Evolutionary conservation across 2,888 invertebrate genomes (phyloP), one percentile per base, ranked within the genome.

Genomic region (Steinernema carpocapsae): DNA sequence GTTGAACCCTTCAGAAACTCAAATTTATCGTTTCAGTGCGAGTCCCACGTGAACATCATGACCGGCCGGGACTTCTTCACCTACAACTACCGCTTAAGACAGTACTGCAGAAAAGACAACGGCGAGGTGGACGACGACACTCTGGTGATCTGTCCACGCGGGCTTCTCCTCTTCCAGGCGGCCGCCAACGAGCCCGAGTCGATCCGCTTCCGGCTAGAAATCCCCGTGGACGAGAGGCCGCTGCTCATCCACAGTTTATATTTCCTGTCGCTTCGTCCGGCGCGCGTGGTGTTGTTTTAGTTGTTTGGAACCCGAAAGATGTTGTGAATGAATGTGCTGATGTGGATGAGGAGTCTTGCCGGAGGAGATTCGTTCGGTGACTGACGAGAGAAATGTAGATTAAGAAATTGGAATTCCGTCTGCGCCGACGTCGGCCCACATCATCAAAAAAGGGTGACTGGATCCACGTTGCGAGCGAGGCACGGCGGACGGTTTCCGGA

Each of bases 31-130:
- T 43, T 43, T 56, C 26, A 56, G 56, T 56, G 56, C 26, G 26
- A 56, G 17, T 56, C 56, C 22, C 56, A 56, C 26, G 56, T 56
- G 6, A 26, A 56, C 56, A 24, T 56, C 6, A 56, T 56, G 56
- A 19, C 56, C 56, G 56, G 56, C 3, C 56, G 56, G 24, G 56
- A 56, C 56, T 56, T 56, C 56, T 26, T 56, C 6, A 56, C 56
- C 24, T 56, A 56, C 56, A 56, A 22, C 56, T 56, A 56, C 56
- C 56, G 56, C 56, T 26, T 56, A 22, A 56, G 26, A 26, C 22
- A 56, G 56, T 56, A 24, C 56, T 56, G 56, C 26, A 56, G 22
- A 19, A 26, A 22, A 26, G n/a, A 56, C 26, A 56, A 56, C 26
- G 56, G 56, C 26, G 24, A 6, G 4, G 10, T 4, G 6, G 56